Percentiles rank a stretch among this genome's conserved stretches.
phyloP scores from a whole-genome alignment of 2,797 vertebrate genomes.

The Sylvia borin region DNA sequence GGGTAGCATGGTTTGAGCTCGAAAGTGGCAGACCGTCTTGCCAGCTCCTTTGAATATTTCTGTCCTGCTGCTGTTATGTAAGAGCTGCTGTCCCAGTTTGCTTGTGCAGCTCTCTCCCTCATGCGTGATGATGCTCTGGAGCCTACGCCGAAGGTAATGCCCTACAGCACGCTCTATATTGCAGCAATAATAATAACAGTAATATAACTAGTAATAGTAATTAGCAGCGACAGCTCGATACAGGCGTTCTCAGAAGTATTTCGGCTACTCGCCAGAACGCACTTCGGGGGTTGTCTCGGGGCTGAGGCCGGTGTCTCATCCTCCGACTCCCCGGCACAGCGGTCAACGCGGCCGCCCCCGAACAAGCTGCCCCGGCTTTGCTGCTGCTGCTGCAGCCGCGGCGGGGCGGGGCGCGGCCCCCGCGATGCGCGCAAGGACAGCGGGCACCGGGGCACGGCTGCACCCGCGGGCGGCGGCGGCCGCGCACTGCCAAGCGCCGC shows the following conservation, averaged over 20 bases:
- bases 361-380: not conserved
- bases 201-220: not conserved
- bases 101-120: slow-evolving; percentile 10
- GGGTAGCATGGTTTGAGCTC: not conserved
- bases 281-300: not conserved
- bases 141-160: slow-evolving; percentile 21
- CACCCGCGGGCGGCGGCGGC: not conserved
- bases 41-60: not conserved
- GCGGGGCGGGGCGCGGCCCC: not conserved
- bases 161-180: not conserved
- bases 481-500: not conserved
- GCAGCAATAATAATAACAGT: not conserved
- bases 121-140: not conserved
- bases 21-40: not conserved
- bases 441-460: not conserved
- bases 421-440: not conserved
- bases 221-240: not conserved
- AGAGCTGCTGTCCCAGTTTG: slow-evolving; percentile 47
- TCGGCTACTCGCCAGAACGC: not conserved
- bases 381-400: not conserved
- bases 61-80: slow-evolving; percentile 34
- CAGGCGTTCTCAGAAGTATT: not conserved
- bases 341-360: not conserved
- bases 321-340: not conserved
- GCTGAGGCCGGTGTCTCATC: not conserved